Base-by-base conservation (phyloP, 2,797 vertebrate species). In the Tapera naevia region DNA sequence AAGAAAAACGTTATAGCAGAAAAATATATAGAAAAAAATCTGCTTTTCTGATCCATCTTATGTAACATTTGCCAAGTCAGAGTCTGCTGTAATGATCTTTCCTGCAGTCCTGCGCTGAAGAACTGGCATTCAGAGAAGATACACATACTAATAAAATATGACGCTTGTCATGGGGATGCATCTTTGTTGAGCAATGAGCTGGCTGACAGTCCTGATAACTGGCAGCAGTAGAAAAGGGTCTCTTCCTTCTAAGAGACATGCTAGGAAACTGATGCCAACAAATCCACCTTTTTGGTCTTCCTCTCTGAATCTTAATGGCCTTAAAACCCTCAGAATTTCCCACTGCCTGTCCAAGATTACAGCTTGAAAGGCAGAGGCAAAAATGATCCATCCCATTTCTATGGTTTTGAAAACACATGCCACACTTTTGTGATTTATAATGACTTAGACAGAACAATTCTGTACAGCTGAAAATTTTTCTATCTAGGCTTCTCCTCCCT, bases 311-410 rank as follows among this genome's bases (percentile, higher is more conserved):
- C 19, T 58, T 75, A 78, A 75, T 13, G n/a, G 54, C 23, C 67
- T 72, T 65, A 69, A 92, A 86, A 62, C n/a, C 1, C 53, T 95
- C 91, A 95, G 17, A 95, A 78, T 92, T 94, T 95, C 89, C 89
- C 75, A 95, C 9, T 39, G 81, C 39, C 51, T 80, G 51, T 93
- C 89, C 91, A 95, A 95, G 67, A 91, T 91, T 75, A 80, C 85
- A 91, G 80, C 70, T 91, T 89, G 66, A 95, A 92, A 95, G 58
- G 61, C 57, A 91, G 48, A 80, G 62, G 66, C 65, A 86, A 84
- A 95, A 95, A 89, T 21, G 7, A 93, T 83, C 75, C 62, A 56
- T 86, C 86, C 46, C 35, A 53, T 46, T 66, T 46, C 51, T 62
- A 73, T 4, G 22, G 56, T 92, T 95, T 81, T 89, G 54, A 71